A percentile compares a stretch with the other conserved stretches of the same genome.
These are phyloP conservation scores for Isichthys henryi DNA, from an alignment of 2,113 vertebrate species.

Conservation along the genomic window DNA sequence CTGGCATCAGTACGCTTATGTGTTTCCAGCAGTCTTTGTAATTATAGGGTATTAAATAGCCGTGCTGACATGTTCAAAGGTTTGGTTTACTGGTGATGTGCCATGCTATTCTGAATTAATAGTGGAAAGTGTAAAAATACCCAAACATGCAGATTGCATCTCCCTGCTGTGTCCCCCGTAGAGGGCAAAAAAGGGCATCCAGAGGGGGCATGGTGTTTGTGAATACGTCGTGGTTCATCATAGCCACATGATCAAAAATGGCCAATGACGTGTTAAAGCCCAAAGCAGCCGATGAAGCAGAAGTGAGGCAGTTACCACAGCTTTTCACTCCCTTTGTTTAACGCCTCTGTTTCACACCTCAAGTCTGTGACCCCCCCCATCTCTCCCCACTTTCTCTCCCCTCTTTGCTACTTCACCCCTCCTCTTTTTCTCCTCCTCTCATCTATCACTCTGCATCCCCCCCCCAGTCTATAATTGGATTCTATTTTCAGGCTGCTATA, in stretches of 20 bases:
- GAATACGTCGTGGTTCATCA: background rate
- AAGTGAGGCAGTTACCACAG: constrained; percentile 31
- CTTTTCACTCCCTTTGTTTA: constrained; percentile 33
- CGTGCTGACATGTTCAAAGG: background rate
- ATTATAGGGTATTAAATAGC: background rate
- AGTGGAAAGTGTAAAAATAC: background rate
- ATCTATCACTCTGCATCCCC: constrained; percentile 51
- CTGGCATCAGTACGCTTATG: background rate
- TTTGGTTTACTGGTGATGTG: background rate
- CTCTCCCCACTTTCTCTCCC: constrained; percentile 14
- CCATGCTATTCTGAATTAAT: background rate
- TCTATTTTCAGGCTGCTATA: constrained; percentile 67
- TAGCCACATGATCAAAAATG: background rate
- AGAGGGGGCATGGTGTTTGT: background rate
- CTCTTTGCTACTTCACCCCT: constrained; percentile 20
- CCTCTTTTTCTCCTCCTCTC: constrained; percentile 41
- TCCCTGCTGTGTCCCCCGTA: background rate
- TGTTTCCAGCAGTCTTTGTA: background rate
- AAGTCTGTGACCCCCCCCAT: constrained; percentile 44
- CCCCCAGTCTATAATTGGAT: constrained; percentile 65
- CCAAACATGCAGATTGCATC: background rate
- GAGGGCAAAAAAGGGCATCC: background rate
- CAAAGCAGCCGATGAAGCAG: constrained; percentile 21
- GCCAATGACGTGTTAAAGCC: background rate
- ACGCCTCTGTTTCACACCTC: constrained; percentile 53